A percentile compares a stretch with the other conserved stretches of the same genome.
These are phyloP conservation scores for Perca fluviatilis DNA, from an alignment of 2,113 vertebrate genomes.

Conservation along the genomic window DNA sequence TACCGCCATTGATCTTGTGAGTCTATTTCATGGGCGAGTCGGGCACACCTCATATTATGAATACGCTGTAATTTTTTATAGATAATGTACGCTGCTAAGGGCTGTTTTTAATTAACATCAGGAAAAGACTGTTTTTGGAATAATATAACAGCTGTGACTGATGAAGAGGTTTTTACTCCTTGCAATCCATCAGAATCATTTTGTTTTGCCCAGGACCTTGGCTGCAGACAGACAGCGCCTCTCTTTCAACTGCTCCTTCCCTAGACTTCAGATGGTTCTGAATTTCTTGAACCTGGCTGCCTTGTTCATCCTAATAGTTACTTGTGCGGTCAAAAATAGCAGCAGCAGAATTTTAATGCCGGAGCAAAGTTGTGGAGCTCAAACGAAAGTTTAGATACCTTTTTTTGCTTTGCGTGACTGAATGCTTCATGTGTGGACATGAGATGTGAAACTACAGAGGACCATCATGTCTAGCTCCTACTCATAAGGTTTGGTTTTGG, in stretches of 20 bases:
- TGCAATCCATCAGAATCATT: slow-evolving; percentile 44
- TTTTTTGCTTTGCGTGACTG: not conserved
- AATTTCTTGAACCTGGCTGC: slow-evolving; percentile 28
- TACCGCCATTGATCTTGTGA: slow-evolving; percentile 54
- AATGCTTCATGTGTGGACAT: not conserved
- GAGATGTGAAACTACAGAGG: not conserved
- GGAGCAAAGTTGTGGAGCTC: not conserved
- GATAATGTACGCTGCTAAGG: slow-evolving; percentile 47
- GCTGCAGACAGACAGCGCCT: slow-evolving; percentile 20
- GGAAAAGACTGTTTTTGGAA: slow-evolving; percentile 31
- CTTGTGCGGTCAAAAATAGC: slow-evolving; percentile 26
- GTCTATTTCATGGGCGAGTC: slow-evolving; percentile 43
- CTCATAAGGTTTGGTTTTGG: too few relatives aligned
- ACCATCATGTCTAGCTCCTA: too few relatives aligned
- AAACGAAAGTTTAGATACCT: slow-evolving; percentile 3
- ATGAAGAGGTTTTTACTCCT: slow-evolving; percentile 23
- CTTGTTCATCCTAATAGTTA: slow-evolving; percentile 37
- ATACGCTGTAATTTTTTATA: slow-evolving; percentile 32
- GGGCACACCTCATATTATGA: slow-evolving; percentile 41
- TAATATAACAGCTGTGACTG: slow-evolving; percentile 19
- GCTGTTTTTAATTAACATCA: slow-evolving; percentile 65
- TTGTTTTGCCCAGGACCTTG: slow-evolving; percentile 52
- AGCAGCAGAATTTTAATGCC: slow-evolving; percentile 29
- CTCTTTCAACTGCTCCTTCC: slow-evolving; percentile 46
- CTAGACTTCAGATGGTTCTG: slow-evolving; percentile 36